Base-by-base conservation (phyloP, 1,140 invertebrate species). In the Aphelenchoides fujianensis region DNA sequence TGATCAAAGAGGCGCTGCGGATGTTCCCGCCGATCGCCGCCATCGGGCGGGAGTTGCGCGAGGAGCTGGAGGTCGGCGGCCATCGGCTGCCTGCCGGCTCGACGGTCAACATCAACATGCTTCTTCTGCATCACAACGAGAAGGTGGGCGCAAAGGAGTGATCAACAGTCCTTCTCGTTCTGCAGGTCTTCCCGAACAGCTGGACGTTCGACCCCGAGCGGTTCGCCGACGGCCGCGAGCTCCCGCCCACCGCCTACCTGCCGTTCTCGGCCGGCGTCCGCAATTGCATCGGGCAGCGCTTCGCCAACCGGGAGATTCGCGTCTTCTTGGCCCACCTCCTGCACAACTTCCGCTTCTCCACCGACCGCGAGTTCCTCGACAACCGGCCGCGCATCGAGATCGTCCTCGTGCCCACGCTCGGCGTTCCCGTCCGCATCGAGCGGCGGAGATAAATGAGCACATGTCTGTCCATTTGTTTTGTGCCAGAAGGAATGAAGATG, bases 211-310 rank as follows among this genome's bases (percentile, higher is more conserved):
- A 72, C 69, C 71, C 71, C 5, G 36, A 75, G 37, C 23, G 52
- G 27, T 72, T 72, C 48, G 31, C 68, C 32, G 19, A 23, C 3
- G 73, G 35, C 23, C n/a, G 36, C 37, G 28, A 27, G 2, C 12
- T 36, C 16, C 30, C 71, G 41, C n/a, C 27, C 9, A 62, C 23
- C 3, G 35, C 73, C 23, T 64, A 64, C 28, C 68, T 85, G n/a
- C 81, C 85, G 12, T 86, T 86, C 67, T 84, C 84, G 1, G 80
- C 80, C 27, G 85, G 85, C 12, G 84, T 84, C 0, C 75, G 85
- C 55, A 84, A 80, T 63, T 86, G 85, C 69, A 83, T 86, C 48
- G 85, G 85, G 59, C 12, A 48, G 41, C 23, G 12, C 12, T 48
- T 84, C 59, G 62, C 62, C n/a, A 53, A 7, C 5, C n/a, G 5